Conservation (phyloP, 2,113 vertebrate species). For the Andinoacara biseriatus region DNA sequence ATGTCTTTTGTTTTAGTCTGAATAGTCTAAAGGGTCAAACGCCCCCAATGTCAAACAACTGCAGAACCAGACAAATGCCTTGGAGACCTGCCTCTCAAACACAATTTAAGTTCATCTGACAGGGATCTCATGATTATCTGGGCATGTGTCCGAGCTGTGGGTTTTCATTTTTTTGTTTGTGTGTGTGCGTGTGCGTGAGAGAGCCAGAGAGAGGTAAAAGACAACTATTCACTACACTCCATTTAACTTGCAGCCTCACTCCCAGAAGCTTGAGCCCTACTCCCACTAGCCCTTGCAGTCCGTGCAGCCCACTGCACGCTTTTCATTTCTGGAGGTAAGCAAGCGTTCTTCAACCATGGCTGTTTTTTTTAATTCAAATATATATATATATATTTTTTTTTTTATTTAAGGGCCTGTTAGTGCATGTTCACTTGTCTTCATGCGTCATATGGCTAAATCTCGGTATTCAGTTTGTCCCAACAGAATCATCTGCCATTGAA, state of each 20-base stretch:
- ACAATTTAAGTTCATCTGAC: conserved; percentile 21
- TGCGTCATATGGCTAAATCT: neutral
- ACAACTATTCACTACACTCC: conserved; percentile 79
- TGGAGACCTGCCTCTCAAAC: conserved; percentile 36
- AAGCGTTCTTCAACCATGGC: conserved; percentile 46
- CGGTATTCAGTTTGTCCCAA: neutral
- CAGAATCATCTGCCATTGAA: conserved; percentile 51
- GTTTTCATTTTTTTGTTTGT: neutral
- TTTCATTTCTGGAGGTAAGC: conserved; percentile 99
- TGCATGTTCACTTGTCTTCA: conserved; percentile 19
- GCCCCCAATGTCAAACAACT: neutral
- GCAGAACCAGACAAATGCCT: conserved; percentile 46
- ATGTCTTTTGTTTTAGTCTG: neutral
- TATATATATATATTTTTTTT: too few relatives aligned
- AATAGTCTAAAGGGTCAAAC: neutral
- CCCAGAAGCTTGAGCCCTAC: conserved; percentile 99
- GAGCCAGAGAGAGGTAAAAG: conserved; percentile 31
- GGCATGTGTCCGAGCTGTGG: conserved; percentile 24
- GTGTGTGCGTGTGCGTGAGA: conserved; percentile 3
- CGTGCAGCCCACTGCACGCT: conserved; percentile 97
- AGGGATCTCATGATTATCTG: conserved; percentile 37
- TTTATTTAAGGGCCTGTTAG: conserved; percentile 12
- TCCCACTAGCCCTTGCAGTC: conserved; percentile 99
- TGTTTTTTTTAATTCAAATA: conserved; percentile 42
- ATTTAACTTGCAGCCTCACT: conserved; percentile 99